phyloP scores from a whole-genome alignment of 2,797 vertebrate species.

The Rhodeus uyekii region DNA sequence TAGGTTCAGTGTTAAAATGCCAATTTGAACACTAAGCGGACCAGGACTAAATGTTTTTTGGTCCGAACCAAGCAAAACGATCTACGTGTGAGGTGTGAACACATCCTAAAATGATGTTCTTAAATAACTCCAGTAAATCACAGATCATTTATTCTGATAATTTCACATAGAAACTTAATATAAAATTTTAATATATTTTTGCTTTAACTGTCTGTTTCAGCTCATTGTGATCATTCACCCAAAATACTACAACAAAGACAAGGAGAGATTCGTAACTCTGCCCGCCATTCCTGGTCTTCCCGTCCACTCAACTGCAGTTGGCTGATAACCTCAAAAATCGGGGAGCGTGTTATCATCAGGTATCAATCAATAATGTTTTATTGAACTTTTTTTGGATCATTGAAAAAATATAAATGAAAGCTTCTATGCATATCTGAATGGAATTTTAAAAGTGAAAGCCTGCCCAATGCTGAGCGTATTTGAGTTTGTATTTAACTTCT shows the following conservation, averaged over 20 bases:
- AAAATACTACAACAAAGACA: conserved; percentile 69
- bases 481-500: neutral
- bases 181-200: neutral
- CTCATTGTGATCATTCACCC: conserved; percentile 65
- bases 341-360: conserved; percentile 81
- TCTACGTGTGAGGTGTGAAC: too few species aligned
- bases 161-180: neutral
- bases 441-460: neutral
- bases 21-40: too few species aligned
- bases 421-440: neutral
- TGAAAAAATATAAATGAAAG: neutral
- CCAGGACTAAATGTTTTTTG: too few species aligned
- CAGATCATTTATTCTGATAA: neutral
- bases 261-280: conserved; percentile 75
- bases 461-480: neutral
- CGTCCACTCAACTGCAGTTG: conserved; percentile 77
- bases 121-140: neutral
- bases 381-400: neutral
- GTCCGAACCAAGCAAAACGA: too few species aligned
- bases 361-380: conserved; percentile 53
- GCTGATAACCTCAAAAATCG: conserved; percentile 75
- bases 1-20: too few species aligned
- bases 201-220: conserved; percentile 57
- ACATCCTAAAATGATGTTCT: neutral
- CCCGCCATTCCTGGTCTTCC: conserved; percentile 71